Conservation (phyloP, 2,797 vertebrate genomes). For the Morus bassanus region DNA sequence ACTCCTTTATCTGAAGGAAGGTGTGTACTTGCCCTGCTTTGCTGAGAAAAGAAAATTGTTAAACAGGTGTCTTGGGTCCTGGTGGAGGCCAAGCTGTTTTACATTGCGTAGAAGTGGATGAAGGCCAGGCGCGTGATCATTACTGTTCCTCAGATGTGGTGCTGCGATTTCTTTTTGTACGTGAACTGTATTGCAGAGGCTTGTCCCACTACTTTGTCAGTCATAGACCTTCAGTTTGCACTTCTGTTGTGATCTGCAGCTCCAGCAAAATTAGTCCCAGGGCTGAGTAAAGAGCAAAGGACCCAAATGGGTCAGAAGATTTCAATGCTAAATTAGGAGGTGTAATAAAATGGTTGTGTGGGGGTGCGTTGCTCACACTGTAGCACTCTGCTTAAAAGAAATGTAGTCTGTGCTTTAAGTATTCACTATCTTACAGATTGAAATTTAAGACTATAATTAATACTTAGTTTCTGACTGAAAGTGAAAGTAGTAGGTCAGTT, state of each 20-base stretch:
- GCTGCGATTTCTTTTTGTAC: neutral
- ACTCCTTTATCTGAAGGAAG: neutral
- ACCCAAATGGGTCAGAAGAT: neutral
- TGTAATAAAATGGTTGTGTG: neutral
- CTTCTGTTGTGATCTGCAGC: neutral
- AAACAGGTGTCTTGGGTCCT: rapidly evolving
- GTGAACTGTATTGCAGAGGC: rapidly evolving
- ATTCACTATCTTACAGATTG: neutral
- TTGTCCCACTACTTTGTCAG: neutral
- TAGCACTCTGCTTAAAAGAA: neutral
- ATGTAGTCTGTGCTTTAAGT: neutral
- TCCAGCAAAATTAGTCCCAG: neutral
- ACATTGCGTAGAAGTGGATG: rapidly evolving
- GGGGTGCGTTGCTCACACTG: neutral
- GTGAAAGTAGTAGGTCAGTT: neutral
- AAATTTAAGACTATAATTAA: neutral
- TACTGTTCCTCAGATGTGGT: neutral
- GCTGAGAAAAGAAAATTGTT: neutral
- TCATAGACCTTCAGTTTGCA: neutral
- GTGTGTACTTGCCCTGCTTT: neutral
- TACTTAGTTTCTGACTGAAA: neutral
- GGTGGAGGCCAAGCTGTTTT: neutral
- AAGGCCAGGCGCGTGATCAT: rapidly evolving
- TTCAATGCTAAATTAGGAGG: neutral
- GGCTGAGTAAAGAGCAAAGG: no score